Evolutionary conservation across 2,113 vertebrate genomes (phyloP).

Genomic region (Semicossyphus pulcher): DNA sequence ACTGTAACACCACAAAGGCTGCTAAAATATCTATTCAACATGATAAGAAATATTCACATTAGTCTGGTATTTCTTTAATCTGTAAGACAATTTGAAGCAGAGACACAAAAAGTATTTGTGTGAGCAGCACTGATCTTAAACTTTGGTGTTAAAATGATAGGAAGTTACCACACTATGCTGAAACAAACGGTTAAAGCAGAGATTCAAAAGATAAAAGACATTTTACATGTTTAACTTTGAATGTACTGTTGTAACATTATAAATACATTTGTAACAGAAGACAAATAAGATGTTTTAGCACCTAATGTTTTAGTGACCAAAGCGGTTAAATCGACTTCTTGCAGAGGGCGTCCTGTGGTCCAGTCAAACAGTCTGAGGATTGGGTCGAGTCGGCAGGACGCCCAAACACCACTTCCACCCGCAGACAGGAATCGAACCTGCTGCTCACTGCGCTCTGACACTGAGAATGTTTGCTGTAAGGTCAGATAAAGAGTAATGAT

Average conservation of each 20-base stretch:
- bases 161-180: background rate
- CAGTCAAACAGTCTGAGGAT: slow-evolving; percentile 84
- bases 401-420: slow-evolving; percentile 84
- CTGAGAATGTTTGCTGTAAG: slow-evolving; percentile 77
- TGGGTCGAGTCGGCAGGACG: slow-evolving; percentile 82
- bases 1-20: no score
- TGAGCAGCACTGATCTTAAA: no score
- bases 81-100: no score
- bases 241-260: background rate
- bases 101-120: no score
- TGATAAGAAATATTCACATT: background rate
- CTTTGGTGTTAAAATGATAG: background rate
- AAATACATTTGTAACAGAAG: background rate
- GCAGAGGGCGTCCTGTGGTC: slow-evolving; percentile 82
- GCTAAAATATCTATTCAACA: background rate
- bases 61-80: no score
- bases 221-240: background rate
- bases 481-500: slow-evolving; percentile 3
- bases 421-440: slow-evolving; percentile 86
- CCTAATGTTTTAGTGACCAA: slow-evolving; percentile 83
- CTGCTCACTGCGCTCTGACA: slow-evolving; percentile 84
- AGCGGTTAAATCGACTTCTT: slow-evolving; percentile 81
- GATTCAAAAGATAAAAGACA: background rate
- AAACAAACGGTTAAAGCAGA: background rate
- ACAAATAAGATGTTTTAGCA: slow-evolving; percentile 12